Percentiles rank a stretch among this genome's conserved stretches.
These are phyloP conservation scores for Cetonia aurata DNA, from an alignment of 2,888 invertebrate species.

Conservation along the genomic window DNA sequence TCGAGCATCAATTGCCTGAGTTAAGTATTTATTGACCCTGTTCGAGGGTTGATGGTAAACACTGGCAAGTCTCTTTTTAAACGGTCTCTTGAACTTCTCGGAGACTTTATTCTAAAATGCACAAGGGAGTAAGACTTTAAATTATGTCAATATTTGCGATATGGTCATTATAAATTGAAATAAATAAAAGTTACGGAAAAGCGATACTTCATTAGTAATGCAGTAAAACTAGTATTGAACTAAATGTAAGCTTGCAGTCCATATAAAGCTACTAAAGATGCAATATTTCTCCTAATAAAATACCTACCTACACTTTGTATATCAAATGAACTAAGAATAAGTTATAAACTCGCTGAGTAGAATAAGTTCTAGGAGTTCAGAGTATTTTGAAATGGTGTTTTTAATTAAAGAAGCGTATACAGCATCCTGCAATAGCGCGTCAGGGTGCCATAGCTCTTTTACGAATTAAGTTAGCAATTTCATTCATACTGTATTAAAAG, in stretches of 20 bases:
- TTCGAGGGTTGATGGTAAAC: conserved; percentile 91
- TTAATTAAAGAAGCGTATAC: no score
- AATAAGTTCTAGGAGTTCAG: no score
- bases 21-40: conserved; percentile 91
- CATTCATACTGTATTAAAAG: no score
- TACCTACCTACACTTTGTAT: no score
- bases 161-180: conserved; percentile 8
- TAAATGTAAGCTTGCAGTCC: conserved; percentile 35
- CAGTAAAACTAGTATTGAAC: conserved; percentile 22
- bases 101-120: conserved; percentile 82
- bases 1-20: conserved; percentile 91
- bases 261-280: conserved; percentile 3
- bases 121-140: conserved; percentile 35
- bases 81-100: conserved; percentile 88
- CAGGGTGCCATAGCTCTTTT: no score
- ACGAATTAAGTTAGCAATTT: no score
- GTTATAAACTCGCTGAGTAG: no score
- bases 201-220: conserved; percentile 26
- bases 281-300: no score
- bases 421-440: no score
- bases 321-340: no score
- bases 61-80: conserved; percentile 89
- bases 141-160: not conserved
- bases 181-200: conserved; percentile 33
- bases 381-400: no score